Base-by-base conservation (phyloP, 2,797 vertebrate species). In the Intellagama lesueurii region DNA sequence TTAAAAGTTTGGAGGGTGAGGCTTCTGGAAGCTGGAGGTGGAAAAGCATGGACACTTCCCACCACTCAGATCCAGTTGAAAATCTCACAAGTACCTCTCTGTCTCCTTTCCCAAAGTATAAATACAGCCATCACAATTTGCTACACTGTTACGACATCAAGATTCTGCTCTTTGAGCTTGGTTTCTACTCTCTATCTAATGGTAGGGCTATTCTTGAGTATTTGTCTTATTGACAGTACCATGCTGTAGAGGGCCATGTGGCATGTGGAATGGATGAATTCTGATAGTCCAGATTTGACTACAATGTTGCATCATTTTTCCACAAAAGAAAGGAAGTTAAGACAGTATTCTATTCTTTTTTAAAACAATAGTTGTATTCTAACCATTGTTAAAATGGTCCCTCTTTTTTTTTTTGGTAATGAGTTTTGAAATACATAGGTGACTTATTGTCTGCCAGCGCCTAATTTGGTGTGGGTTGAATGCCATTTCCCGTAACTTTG, bases 391-490 rank as follows among this genome's bases (percentile, higher is more conserved):
- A 28, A 22, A 87, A 81, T 73, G 3, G 64, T 1, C 64, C 9
- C 40, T 84, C 86, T 64, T 24, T 80, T 14, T 32, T 56, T 56
- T 40, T 40, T 30, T 83, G 26, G 49, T 75, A 60, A 26, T n/a
- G 89, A 88, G 77, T 52, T 22, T 68, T 88, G 52, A 88, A 14
- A 0, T 40, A n/a, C 24, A 17, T 44, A 40, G 47, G 14, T 2
- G 82, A 88, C 14, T 90, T 86, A 56, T 0, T 81, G 79, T 93
- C 88, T 88, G n/a, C 64, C 0, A 0, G 40, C 76, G 79, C n/a
- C 12, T 90, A 88, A 75, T 89, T 90, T 92, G 87, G 28, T 22
- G 26, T 75, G n/a, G 40, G 1, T 49, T 92, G 86, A 89, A 68
- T 0, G 70, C 32, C 32, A 11, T 85, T 90, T 87, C 86, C 92